A percentile compares a stretch with the other conserved stretches of the same genome.
phyloP scores from a whole-genome alignment of 2,113 vertebrate species.

The Pseudorhombus dupliciocellatus region DNA sequence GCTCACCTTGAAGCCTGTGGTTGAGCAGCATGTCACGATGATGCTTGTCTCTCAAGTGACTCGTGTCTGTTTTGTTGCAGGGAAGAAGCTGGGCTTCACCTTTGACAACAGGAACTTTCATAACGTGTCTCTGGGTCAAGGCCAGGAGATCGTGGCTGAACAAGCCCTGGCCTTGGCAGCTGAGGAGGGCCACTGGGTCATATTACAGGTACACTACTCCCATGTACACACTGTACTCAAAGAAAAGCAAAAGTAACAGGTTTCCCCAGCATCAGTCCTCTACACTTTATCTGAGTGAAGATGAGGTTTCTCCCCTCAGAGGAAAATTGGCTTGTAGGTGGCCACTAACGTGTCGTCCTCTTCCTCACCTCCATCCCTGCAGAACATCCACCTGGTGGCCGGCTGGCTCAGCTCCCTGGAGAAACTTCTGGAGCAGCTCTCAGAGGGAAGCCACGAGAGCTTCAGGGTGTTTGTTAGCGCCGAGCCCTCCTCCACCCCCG shows the following conservation, averaged over 20 bases:
- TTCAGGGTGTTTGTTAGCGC: slow-evolving; percentile 93
- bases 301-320: too few species aligned
- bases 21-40: too few species aligned
- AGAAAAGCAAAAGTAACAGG: slow-evolving; percentile 13
- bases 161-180: slow-evolving; percentile 87
- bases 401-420: slow-evolving; percentile 91
- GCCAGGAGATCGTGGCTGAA: slow-evolving; percentile 92
- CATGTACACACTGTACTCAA: not conserved
- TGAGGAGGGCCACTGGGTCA: slow-evolving; percentile 93
- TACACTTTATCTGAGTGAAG: too few species aligned
- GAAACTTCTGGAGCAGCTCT: slow-evolving; percentile 89
- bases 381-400: slow-evolving; percentile 96
- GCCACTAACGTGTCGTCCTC: not conserved
- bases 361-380: not conserved
- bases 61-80: slow-evolving; percentile 71
- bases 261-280: slow-evolving; percentile 25
- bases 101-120: slow-evolving; percentile 93
- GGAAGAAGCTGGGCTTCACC: slow-evolving; percentile 90
- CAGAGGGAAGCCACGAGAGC: slow-evolving; percentile 81
- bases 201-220: slow-evolving; percentile 85
- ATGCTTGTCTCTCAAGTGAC: slow-evolving; percentile 5
- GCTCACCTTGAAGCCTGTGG: too few species aligned
- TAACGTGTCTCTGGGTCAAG: slow-evolving; percentile 95
- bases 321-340: slow-evolving; percentile 6
- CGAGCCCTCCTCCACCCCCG: slow-evolving; percentile 85